phyloP scores from a whole-genome alignment of 2,888 invertebrate genomes.

The Nomada hirtipes region DNA sequence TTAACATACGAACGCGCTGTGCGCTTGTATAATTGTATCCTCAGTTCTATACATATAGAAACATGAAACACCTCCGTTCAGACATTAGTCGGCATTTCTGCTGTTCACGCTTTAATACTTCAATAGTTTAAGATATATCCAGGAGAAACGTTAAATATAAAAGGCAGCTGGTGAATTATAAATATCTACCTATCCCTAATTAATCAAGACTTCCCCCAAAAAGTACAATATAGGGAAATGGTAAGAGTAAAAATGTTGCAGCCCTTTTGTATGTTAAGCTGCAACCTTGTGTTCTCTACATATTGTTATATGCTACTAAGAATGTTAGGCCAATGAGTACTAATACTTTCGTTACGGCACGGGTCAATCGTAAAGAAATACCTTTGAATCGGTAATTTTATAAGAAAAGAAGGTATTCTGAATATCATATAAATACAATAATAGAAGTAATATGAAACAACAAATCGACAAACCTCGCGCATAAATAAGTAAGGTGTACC shows the following conservation, averaged over 20 bases:
- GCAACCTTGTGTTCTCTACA: constrained; percentile 81
- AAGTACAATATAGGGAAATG: constrained; percentile 53
- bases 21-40: constrained; percentile 26
- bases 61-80: background rate
- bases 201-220: constrained; percentile 45
- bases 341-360: constrained; percentile 62
- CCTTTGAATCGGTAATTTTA: constrained; percentile 42
- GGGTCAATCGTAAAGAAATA: constrained; percentile 37
- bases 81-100: constrained; percentile 9
- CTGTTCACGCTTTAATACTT: constrained; percentile 1
- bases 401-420: constrained; percentile 32
- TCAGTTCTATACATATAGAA: background rate
- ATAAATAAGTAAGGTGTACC: constrained; percentile 20
- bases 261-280: constrained; percentile 84
- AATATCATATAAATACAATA: constrained; percentile 26
- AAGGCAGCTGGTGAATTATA: constrained; percentile 32
- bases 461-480: constrained; percentile 28
- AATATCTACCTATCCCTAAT: constrained; percentile 53
- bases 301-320: constrained; percentile 74
- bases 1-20: constrained; percentile 28
- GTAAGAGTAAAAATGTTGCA: constrained; percentile 75
- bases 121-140: constrained; percentile 21
- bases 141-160: constrained; percentile 33
- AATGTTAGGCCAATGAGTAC: constrained; percentile 65
- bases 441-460: constrained; percentile 26